phyloP scores from a whole-genome alignment of 64 coral and sea anemone genomes.

The Montipora foliosa region DNA sequence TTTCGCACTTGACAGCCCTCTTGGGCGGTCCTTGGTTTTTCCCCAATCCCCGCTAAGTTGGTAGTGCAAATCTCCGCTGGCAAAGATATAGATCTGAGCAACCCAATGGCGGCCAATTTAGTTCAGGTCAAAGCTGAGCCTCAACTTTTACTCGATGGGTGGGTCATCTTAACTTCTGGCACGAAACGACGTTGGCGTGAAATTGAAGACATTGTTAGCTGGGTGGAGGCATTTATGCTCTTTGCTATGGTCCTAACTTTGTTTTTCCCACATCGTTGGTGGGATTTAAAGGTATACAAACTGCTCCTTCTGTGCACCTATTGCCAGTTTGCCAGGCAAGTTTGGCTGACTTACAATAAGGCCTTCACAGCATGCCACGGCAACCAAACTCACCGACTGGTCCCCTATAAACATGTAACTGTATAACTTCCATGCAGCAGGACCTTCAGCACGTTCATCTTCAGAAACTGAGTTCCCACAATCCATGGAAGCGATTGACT shows the following conservation, averaged over 20 bases:
- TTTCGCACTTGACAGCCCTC: too few species aligned
- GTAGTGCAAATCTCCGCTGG: too few species aligned
- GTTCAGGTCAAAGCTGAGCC: background rate
- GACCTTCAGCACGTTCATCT: too few species aligned
- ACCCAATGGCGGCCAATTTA: background rate
- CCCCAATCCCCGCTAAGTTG: background rate
- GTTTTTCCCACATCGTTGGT: background rate
- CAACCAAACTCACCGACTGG: background rate
- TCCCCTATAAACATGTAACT: background rate
- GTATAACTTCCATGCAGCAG: slow-evolving; percentile 2
- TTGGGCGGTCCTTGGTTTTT: slow-evolving; percentile 5
- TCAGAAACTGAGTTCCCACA: too few species aligned
- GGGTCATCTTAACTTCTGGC: background rate
- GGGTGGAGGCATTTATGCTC: background rate
- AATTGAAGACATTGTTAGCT: background rate
- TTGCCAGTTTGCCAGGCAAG: background rate
- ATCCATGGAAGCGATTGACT: too few species aligned
- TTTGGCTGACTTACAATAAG: background rate
- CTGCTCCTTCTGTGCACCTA: background rate
- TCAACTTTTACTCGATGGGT: slow-evolving; percentile 2
- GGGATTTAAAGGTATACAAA: background rate
- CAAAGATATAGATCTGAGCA: background rate
- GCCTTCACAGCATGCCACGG: background rate
- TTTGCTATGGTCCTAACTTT: background rate
- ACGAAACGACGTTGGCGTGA: background rate